Evolutionary conservation across 2,797 vertebrate species (phyloP).

Genomic region (Micromesistius poutassou): DNA sequence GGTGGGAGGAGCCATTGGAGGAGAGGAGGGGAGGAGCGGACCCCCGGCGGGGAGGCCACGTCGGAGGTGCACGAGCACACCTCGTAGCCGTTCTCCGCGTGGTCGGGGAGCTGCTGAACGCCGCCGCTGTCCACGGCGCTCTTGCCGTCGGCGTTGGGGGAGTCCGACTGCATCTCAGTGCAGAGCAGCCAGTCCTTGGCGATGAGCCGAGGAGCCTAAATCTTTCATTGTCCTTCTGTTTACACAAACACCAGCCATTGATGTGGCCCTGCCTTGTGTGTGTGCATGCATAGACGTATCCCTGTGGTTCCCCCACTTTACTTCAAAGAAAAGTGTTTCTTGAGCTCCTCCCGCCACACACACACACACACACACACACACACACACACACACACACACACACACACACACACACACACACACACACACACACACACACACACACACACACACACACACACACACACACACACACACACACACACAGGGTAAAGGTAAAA

Average conservation of each 20-base stretch:
- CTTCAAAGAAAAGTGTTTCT: background rate
- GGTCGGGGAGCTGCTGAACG: conserved; percentile 74
- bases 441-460: too few relatives aligned
- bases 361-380: conserved; percentile 1
- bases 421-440: too few relatives aligned
- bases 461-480: too few relatives aligned
- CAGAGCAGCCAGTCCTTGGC: conserved; percentile 83
- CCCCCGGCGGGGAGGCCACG: conserved; percentile 44
- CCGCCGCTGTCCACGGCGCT: conserved; percentile 69
- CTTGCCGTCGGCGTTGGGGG: conserved; percentile 66
- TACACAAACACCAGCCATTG: background rate
- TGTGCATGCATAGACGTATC: background rate
- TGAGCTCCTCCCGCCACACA: background rate
- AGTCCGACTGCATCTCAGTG: conserved; percentile 77
- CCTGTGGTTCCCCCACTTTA: background rate
- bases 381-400: background rate
- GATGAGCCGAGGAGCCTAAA: conserved; percentile 72
- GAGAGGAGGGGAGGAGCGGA: conserved; percentile 34
- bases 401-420: background rate
- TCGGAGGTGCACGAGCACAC: conserved; percentile 92
- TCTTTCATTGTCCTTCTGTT: background rate
- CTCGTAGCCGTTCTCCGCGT: conserved; percentile 83
- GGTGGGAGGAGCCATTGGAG: conserved; percentile 58
- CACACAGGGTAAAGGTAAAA: too few relatives aligned
- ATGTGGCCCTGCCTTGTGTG: background rate